Evolutionary conservation across 2,797 vertebrate genomes (phyloP).

Genomic region (Parauchenoglanis ngamensis): DNA sequence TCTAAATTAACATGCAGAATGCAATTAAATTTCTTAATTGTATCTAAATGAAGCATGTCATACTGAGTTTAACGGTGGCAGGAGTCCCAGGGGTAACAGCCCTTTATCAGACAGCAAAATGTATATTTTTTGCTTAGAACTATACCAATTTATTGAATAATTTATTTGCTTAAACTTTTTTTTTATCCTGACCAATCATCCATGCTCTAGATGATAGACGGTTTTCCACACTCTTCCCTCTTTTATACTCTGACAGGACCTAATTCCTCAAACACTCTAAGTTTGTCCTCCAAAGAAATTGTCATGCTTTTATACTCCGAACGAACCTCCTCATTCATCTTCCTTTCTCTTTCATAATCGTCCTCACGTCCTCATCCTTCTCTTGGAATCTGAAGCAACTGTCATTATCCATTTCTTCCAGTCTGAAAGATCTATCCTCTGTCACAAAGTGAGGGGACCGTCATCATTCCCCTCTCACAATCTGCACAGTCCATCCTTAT

Average conservation of each 20-base stretch:
- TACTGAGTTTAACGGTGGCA: not conserved
- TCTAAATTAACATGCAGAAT: slow-evolving; percentile 45
- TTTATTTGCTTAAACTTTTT: not conserved
- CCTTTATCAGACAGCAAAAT: not conserved
- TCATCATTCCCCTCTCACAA: not conserved
- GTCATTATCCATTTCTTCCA: not conserved
- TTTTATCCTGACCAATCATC: not conserved
- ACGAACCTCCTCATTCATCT: not conserved
- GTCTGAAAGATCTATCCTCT: not conserved
- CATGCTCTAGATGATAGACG: not conserved
- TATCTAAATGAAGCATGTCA: slow-evolving; percentile 36
- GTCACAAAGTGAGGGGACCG: not conserved
- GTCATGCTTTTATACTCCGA: not conserved
- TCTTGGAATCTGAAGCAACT: not conserved
- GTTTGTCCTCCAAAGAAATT: not conserved
- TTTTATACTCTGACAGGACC: not conserved
- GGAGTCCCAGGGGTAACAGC: not conserved
- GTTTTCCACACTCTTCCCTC: not conserved
- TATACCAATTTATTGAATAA: not conserved
- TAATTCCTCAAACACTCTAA: not conserved
- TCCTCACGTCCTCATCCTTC: not conserved
- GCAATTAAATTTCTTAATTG: slow-evolving; percentile 50
- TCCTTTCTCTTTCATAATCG: not conserved
- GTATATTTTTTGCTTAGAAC: not conserved
- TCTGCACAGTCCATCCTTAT: not conserved